Evolutionary conservation across 2,113 vertebrate genomes (phyloP).

Genomic region (Oxygymnocypris stewartii): DNA sequence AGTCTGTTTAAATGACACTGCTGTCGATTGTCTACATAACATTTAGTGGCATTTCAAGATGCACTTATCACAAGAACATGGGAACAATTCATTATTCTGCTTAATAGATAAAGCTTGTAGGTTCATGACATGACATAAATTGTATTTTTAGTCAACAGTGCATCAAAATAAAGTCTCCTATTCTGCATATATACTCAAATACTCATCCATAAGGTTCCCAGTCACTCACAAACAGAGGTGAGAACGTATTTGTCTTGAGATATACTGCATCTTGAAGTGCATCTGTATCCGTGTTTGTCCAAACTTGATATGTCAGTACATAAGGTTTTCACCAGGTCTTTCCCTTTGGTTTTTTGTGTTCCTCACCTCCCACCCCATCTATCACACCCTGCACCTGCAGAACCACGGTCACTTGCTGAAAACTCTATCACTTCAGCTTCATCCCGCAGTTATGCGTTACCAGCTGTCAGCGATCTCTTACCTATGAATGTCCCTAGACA

Average conservation of each 20-base stretch:
- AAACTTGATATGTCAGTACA: slow-evolving; percentile 71
- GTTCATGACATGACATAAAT: background rate
- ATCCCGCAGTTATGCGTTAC: slow-evolving; percentile 17
- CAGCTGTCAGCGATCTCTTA: slow-evolving; percentile 30
- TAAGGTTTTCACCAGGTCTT: slow-evolving; percentile 69
- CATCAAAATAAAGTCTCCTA: background rate
- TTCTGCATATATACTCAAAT: background rate
- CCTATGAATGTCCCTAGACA: slow-evolving; percentile 45
- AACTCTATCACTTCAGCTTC: background rate
- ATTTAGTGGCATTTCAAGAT: slow-evolving; percentile 68
- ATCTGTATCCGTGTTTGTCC: slow-evolving; percentile 72
- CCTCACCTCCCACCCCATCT: slow-evolving; percentile 43
- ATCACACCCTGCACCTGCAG: slow-evolving; percentile 43
- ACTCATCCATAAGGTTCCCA: slow-evolving; percentile 3
- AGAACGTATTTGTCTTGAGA: slow-evolving; percentile 53
- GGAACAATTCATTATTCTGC: background rate
- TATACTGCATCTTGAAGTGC: slow-evolving; percentile 68
- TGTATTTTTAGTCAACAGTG: background rate
- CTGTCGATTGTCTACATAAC: slow-evolving; percentile 73
- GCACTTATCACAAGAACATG: slow-evolving; percentile 60
- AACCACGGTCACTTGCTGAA: slow-evolving; percentile 35
- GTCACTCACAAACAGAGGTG: background rate
- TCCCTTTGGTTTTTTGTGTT: slow-evolving; percentile 58
- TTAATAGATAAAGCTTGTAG: background rate
- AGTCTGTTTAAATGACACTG: slow-evolving; percentile 73